phyloP scores from a whole-genome alignment of 2,113 vertebrate species.

The Pitta sordida region DNA sequence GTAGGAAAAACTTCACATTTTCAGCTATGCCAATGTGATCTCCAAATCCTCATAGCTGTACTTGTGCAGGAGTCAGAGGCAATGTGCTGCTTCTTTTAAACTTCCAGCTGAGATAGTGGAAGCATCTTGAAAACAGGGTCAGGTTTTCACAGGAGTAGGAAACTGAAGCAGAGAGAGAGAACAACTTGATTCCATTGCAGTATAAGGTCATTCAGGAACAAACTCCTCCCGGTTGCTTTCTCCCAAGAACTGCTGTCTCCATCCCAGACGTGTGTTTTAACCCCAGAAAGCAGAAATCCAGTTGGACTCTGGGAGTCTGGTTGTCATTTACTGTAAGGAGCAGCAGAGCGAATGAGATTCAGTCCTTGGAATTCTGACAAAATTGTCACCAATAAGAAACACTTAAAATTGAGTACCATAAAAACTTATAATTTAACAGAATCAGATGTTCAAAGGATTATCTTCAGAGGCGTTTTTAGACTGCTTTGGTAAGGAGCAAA shows the following conservation, averaged over 20 bases:
- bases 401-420: background rate
- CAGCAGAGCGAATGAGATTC: background rate
- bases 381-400: conserved; percentile 11
- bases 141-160: background rate
- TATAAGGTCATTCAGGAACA: background rate
- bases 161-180: background rate
- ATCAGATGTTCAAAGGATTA: conserved; percentile 30
- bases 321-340: background rate
- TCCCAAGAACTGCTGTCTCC: background rate
- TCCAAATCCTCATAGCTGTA: background rate
- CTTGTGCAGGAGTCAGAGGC: background rate
- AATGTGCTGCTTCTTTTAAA: background rate
- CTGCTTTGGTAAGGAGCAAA: background rate
- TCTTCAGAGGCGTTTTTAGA: background rate
- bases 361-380: conserved; percentile 7
- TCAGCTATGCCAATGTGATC: background rate
- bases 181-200: background rate
- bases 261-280: background rate
- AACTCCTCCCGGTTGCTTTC: background rate
- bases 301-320: background rate
- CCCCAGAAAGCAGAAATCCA: background rate
- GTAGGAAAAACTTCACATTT: background rate
- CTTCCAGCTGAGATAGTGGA: background rate
- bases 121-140: background rate
- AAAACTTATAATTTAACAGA: background rate